phyloP scores from a whole-genome alignment of 1,140 invertebrate species.

The Macrosteles quadrilineatus region DNA sequence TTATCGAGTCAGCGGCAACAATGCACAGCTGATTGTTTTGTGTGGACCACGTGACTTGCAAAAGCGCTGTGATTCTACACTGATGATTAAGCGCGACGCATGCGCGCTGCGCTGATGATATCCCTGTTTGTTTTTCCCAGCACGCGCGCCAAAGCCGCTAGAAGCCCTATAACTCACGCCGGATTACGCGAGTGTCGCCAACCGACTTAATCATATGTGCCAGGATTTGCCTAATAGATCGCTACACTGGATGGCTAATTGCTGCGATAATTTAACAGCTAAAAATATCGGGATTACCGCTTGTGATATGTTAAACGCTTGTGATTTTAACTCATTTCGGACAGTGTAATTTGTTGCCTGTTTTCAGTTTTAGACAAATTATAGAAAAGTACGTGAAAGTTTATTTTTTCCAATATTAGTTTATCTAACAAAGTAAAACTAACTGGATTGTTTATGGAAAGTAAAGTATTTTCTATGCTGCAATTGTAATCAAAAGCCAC shows the following conservation, averaged over 20 bases:
- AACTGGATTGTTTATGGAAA: no score
- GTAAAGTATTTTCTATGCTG: no score
- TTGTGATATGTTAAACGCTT: no score
- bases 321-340: no score
- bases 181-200: background rate
- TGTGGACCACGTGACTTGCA: slow-evolving; percentile 2
- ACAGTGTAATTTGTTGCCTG: no score
- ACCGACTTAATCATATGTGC: slow-evolving; percentile 14
- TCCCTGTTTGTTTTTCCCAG: slow-evolving; percentile 2
- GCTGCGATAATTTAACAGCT: background rate
- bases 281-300: slow-evolving; percentile 6
- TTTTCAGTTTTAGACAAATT: no score
- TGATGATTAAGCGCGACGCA: background rate
- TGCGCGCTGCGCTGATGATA: background rate
- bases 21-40: no score
- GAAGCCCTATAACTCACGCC: background rate
- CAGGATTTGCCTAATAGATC: slow-evolving; percentile 5
- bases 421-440: no score
- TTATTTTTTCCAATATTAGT: no score
- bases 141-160: slow-evolving; percentile 2
- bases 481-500: no score
- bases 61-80: background rate
- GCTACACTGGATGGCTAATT: background rate
- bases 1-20: no score
- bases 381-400: no score